phyloP scores from a whole-genome alignment of 30 jellyfish, hydroid and myxozoan species.

The Aurelia coerulea region DNA sequence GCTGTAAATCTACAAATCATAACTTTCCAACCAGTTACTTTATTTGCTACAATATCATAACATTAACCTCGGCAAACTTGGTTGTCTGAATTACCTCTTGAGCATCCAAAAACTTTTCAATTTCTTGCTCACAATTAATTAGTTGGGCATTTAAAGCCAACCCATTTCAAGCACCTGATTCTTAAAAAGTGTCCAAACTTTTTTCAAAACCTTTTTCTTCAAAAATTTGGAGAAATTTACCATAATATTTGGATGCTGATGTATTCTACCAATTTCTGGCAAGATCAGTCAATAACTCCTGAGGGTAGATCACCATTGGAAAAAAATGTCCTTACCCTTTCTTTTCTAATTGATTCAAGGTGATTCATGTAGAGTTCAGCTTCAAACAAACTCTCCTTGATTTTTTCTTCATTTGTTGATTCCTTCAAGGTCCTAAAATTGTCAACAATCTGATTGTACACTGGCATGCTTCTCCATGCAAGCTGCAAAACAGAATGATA shows the following conservation, averaged over 20 bases:
- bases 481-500: slow-evolving; percentile 7
- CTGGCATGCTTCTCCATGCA: slow-evolving; percentile 35
- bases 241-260: background rate
- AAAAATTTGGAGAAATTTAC: too few species aligned
- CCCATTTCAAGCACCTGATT: slow-evolving; percentile 7
- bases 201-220: background rate
- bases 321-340: background rate
- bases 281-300: too few species aligned
- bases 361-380: slow-evolving; percentile 23
- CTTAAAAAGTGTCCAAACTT: background rate
- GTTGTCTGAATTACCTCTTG: too few species aligned
- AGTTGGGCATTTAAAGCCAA: too few species aligned
- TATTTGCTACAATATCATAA: too few species aligned
- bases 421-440: background rate
- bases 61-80: too few species aligned
- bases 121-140: too few species aligned
- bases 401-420: slow-evolving; percentile 4
- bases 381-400: slow-evolving; percentile 7
- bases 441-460: background rate
- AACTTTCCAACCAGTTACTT: too few species aligned
- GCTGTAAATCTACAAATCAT: too few species aligned
- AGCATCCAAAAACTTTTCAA: too few species aligned
- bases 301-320: too few species aligned
- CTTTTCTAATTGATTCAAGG: slow-evolving; percentile 18
- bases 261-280: too few species aligned